Evolutionary conservation across 2,797 vertebrate species (phyloP).

Genomic region (Protonibea diacanthus): DNA sequence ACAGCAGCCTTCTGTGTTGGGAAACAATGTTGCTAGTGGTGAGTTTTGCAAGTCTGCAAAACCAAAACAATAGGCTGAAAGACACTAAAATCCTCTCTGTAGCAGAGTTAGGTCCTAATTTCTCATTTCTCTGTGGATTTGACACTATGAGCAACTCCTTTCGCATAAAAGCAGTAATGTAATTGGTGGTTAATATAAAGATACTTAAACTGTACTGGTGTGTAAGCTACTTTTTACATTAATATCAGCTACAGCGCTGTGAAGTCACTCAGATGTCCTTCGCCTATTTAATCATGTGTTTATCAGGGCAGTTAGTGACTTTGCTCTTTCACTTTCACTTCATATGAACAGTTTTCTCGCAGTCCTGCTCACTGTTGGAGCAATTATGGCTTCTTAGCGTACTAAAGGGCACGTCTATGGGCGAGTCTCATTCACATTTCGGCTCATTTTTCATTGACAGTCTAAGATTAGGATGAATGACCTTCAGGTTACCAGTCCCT

Average conservation of each 20-base stretch:
- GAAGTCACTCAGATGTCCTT: not conserved
- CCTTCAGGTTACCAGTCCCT: slow-evolving; percentile 17
- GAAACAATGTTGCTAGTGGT: not conserved
- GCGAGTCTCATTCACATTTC: slow-evolving; percentile 21
- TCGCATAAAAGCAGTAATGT: not conserved
- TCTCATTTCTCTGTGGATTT: not conserved
- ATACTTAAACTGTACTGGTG: not conserved
- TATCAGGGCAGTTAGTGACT: slow-evolving; percentile 2
- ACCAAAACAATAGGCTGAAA: slow-evolving; percentile 9
- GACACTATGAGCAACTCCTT: not conserved
- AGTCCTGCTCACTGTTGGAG: not conserved
- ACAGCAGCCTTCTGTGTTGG: not conserved
- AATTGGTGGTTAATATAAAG: not conserved
- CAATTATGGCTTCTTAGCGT: not conserved
- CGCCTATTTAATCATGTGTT: not conserved
- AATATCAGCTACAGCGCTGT: not conserved
- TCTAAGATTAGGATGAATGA: slow-evolving; percentile 26
- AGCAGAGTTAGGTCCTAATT: not conserved
- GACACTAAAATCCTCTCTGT: not conserved
- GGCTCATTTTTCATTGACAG: slow-evolving; percentile 29
- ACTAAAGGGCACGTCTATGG: not conserved
- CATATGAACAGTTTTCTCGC: not conserved
- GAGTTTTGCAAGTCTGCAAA: not conserved
- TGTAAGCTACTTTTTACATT: not conserved
- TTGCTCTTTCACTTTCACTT: slow-evolving; percentile 8